Evolutionary conservation across 2,888 invertebrate genomes (phyloP).

Genomic region (Arge pagana): DNA sequence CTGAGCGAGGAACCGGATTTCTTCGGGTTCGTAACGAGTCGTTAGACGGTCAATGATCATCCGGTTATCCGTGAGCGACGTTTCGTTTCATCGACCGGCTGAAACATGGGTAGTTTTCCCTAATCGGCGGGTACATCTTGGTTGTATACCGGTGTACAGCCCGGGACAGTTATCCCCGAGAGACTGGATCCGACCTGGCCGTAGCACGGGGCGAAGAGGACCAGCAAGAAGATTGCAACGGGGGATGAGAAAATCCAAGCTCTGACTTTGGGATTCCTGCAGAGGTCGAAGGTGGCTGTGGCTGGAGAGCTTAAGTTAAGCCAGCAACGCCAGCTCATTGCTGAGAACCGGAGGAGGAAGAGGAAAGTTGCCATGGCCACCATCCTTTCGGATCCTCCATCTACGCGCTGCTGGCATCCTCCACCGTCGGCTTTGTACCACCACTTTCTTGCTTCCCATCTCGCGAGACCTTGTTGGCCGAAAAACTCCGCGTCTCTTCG

Average conservation of each 20-base stretch:
- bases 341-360: conserved; percentile 21
- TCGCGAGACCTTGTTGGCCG: too few relatives aligned
- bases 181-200: conserved; percentile 6
- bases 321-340: conserved; percentile 21
- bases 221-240: conserved; percentile 4
- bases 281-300: conserved; percentile 19
- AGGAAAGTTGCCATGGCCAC: conserved; percentile 4
- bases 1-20: too few relatives aligned
- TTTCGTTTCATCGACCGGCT: conserved; percentile 6
- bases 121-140: conserved; percentile 14
- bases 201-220: conserved; percentile 1
- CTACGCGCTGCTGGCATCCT: too few relatives aligned
- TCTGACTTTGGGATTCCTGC: conserved; percentile 8
- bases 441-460: too few relatives aligned
- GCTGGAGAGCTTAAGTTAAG: conserved; percentile 20
- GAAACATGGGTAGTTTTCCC: conserved; percentile 9
- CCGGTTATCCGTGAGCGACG: too few relatives aligned
- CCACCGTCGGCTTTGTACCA: too few relatives aligned
- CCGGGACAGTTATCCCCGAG: conserved; percentile 13
- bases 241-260: conserved; percentile 5
- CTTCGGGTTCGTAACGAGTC: too few relatives aligned
- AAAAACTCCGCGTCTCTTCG: conserved; percentile 11
- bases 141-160: neutral
- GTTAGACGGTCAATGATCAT: too few relatives aligned
- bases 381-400: neutral